phyloP scores from a whole-genome alignment of 2,888 invertebrate genomes.

The Choristoneura rosaceana region DNA sequence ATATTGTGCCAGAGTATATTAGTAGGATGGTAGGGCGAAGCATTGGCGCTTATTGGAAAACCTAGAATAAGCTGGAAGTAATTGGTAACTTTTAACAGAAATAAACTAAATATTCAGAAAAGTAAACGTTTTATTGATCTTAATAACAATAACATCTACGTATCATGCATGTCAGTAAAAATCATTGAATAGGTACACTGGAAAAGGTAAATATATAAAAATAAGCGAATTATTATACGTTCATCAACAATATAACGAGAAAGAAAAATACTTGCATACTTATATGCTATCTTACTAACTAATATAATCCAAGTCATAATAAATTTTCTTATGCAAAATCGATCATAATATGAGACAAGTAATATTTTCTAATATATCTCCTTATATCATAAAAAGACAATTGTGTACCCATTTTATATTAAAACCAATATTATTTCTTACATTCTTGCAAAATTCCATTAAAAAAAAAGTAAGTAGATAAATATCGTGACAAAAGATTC shows the following conservation, averaged over 20 bases:
- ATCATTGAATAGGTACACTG: background rate
- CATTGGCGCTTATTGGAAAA: too few relatives aligned
- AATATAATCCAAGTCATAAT: background rate
- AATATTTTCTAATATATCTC: too few relatives aligned
- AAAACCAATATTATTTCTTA: too few relatives aligned
- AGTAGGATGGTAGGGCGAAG: too few relatives aligned
- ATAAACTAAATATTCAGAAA: slow-evolving; percentile 21
- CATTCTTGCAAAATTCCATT: too few relatives aligned
- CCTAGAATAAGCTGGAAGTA: too few relatives aligned
- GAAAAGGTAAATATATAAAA: slow-evolving; percentile 17
- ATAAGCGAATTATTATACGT: slow-evolving; percentile 2
- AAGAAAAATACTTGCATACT: slow-evolving; percentile 1
- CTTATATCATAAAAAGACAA: too few relatives aligned
- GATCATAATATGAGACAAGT: too few relatives aligned
- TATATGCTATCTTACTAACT: background rate
- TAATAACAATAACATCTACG: slow-evolving; percentile 22
- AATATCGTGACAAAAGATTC: too few relatives aligned
- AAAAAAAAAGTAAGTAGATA: too few relatives aligned
- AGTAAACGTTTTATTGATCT: slow-evolving; percentile 32
- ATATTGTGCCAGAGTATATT: too few relatives aligned
- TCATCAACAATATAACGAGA: background rate
- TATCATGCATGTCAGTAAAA: slow-evolving; percentile 20
- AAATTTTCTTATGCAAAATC: background rate
- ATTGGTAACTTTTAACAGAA: background rate
- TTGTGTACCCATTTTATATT: too few relatives aligned